Evolutionary conservation across 2,113 vertebrate species (phyloP), one percentile per base, ranked within the genome.

Genomic region (Ifrita kowaldi): DNA sequence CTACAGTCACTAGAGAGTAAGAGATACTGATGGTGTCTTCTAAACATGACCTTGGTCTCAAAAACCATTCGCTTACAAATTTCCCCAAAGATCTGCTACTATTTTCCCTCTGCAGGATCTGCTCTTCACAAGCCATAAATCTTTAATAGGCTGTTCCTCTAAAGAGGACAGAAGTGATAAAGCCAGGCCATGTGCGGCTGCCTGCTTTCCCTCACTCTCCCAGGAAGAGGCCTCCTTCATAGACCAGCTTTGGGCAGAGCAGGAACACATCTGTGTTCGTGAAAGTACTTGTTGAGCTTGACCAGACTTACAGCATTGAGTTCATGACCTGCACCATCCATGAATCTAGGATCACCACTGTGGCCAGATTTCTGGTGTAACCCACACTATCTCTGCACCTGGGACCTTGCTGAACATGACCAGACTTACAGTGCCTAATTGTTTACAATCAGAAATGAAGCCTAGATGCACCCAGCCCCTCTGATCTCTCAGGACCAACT

Each of bases 311-410:
- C 17, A 42, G 46, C 11, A 21, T 0, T 52, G 44, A 37, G 44
- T 50, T 59, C 0, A 21, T 33, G 17, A 37, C 42, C 26, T 1
- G 2, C 9, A 8, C 33, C 30, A 2, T 33, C 60, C 0, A 2
- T 44, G 11, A 44, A 37, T 37, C 52, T 44, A 12, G 17, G 27
- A 33, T 59, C 0, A 2, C 37, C 24, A 15, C 2, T 10, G 22
- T 44, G 21, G 11, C 10, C 0, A 1, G 35, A 37, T 52, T 37
- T 68, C 55, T 33, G 33, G 12, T 27, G 27, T 59, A 46, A 27
- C 33, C 17, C 27, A 33, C 1, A 1, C 6, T 68, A 4, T 52
- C n/a, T 33, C 9, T 67, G 44, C 16, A 17, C 32, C 26, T 44
- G 35, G 26, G 17, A 37, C 59, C 37, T 12, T 37, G 20, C 65